Percentiles rank a stretch among this genome's conserved stretches.
Evolutionary conservation across 2,888 invertebrate genomes (phyloP).

Genomic region (Thymelicus acteon): DNA sequence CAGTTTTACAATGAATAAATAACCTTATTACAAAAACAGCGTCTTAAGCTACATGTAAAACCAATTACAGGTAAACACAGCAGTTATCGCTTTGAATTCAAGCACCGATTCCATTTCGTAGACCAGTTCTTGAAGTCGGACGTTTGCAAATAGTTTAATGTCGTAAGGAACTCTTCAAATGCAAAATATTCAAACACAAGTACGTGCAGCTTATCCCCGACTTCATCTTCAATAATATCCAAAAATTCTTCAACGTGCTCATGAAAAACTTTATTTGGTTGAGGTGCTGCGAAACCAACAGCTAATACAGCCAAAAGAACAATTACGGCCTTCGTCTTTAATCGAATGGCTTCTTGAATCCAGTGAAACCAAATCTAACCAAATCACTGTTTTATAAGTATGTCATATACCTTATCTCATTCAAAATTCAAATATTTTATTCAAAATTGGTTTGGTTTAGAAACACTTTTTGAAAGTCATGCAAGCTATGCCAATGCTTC

Average conservation of each 20-base stretch:
- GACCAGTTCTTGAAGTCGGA: constrained; percentile 59
- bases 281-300: constrained; percentile 58
- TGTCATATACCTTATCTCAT: too few species aligned
- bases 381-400: not conserved
- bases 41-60: too few species aligned
- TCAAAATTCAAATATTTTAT: too few species aligned
- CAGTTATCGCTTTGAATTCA: constrained; percentile 69
- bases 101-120: constrained; percentile 68
- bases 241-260: constrained; percentile 68
- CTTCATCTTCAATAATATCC: constrained; percentile 54
- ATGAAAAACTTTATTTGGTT: constrained; percentile 66
- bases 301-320: constrained; percentile 55
- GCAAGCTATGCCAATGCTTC: too few species aligned
- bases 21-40: too few species aligned
- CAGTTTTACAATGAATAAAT: too few species aligned
- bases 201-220: constrained; percentile 49
- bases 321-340: constrained; percentile 59
- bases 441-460: too few species aligned
- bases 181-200: constrained; percentile 56
- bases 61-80: too few species aligned
- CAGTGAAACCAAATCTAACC: constrained; percentile 38
- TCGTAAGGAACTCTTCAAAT: constrained; percentile 59
- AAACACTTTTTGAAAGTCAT: too few species aligned
- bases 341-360: constrained; percentile 41
- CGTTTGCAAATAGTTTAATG: constrained; percentile 57